Percentiles rank a stretch among this genome's conserved stretches.
phyloP scores from a whole-genome alignment of 2,888 invertebrate species.

The Diarsia dahlii region DNA sequence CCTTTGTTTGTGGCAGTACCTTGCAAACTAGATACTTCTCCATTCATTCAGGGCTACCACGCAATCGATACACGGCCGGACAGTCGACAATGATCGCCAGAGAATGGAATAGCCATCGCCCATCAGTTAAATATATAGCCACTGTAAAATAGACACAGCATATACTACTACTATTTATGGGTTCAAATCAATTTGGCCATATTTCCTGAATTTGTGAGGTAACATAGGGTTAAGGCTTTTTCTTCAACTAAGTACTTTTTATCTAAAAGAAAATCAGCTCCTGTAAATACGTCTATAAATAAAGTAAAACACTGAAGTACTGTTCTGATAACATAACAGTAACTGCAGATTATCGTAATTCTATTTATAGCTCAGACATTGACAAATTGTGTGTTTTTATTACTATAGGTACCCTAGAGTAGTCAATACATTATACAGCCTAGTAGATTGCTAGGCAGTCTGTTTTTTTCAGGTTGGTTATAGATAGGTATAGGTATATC shows the following conservation, averaged over 20 bases:
- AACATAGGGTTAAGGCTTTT: not conserved
- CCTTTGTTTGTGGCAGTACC: constrained; percentile 15
- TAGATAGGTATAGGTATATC: not conserved
- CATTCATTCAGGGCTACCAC: constrained; percentile 32
- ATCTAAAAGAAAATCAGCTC: not conserved
- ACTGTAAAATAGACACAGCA: constrained; percentile 32
- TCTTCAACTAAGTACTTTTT: not conserved
- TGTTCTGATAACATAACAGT: not conserved
- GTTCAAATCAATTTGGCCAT: not conserved
- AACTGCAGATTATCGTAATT: not conserved
- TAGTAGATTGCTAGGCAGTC: not conserved
- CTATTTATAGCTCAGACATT: not conserved
- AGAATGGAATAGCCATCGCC: constrained; percentile 36
- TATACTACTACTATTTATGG: constrained; percentile 5
- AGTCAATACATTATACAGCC: not conserved
- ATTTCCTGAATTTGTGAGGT: too few species aligned
- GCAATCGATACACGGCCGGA: constrained; percentile 40
- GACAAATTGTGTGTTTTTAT: not conserved
- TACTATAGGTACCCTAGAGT: too few species aligned
- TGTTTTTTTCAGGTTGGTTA: not conserved
- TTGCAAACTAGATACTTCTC: not conserved
- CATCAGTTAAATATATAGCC: constrained; percentile 22
- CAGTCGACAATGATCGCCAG: constrained; percentile 40
- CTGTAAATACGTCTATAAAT: not conserved
- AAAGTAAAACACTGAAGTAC: not conserved